A percentile compares a stretch with the other conserved stretches of the same genome.
Conservation (phyloP, 2,113 vertebrate species). For the Tupaia chinensis region DNA sequence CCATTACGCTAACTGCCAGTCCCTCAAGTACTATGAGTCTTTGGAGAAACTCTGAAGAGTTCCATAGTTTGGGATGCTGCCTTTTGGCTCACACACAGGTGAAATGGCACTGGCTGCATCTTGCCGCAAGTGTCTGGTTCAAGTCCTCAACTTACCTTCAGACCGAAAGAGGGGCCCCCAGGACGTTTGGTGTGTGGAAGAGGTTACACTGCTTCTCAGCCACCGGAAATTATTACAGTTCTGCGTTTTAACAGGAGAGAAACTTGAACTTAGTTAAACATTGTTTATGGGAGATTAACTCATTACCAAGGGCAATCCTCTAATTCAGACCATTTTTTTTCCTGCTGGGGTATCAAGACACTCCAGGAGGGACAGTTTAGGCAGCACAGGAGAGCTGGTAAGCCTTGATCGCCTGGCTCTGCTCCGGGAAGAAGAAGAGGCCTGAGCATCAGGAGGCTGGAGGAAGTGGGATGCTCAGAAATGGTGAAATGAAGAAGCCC, state of each 20-base stretch:
- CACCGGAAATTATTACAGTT: constrained; percentile 57
- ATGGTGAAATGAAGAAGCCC: background rate
- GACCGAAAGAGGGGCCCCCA: constrained; percentile 74
- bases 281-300: rapidly evolving
- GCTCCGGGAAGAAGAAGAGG: background rate
- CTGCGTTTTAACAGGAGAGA: constrained; percentile 43
- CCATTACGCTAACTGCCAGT: too few species aligned
- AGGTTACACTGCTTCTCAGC: background rate
- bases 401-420: background rate
- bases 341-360: background rate
- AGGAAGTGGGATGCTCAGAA: rapidly evolving
- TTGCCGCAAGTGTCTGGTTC: background rate
- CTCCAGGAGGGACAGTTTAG: background rate
- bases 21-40: background rate
- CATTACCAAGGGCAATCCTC: rapidly evolving
- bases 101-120: rapidly evolving
- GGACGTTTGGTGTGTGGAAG: background rate
- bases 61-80: rapidly evolving
- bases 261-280: background rate
- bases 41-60: background rate
- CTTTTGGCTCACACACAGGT: rapidly evolving
- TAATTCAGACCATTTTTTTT: rapidly evolving
- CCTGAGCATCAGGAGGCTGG: background rate
- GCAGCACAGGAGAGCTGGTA: rapidly evolving
- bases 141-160: constrained; percentile 52